phyloP scores from a whole-genome alignment of 2,888 invertebrate species.

The Lasioglossum morio region DNA sequence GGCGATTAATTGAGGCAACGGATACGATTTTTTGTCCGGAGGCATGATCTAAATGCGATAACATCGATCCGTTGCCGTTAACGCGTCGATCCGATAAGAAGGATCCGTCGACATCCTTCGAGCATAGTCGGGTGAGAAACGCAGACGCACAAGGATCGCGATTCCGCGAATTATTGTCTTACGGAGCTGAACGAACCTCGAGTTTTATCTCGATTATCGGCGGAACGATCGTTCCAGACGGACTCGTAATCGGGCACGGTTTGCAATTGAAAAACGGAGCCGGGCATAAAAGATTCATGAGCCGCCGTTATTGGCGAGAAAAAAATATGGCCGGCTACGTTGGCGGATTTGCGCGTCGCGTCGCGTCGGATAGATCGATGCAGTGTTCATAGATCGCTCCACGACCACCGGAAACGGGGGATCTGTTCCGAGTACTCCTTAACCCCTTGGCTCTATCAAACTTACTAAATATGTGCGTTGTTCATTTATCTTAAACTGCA shows the following conservation, averaged over 20 bases:
- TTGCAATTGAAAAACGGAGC: constrained; percentile 40
- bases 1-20: constrained; percentile 39
- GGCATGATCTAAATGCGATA: constrained; percentile 5
- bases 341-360: background rate
- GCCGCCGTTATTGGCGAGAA: background rate
- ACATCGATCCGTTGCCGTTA: background rate
- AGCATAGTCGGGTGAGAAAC: background rate
- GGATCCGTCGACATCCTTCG: background rate
- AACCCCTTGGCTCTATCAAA: background rate
- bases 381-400: background rate
- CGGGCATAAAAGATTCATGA: constrained; percentile 52
- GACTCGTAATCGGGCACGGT: constrained; percentile 4
- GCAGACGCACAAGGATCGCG: background rate
- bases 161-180: background rate
- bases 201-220: constrained; percentile 38
- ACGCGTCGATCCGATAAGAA: background rate
- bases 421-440: background rate
- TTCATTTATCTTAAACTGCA: background rate
- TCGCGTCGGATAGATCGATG: constrained; percentile 2
- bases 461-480: background rate
- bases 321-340: constrained; percentile 12
- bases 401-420: background rate
- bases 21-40: background rate
- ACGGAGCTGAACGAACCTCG: background rate
- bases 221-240: constrained; percentile 19